Percentiles rank a stretch among this genome's conserved stretches.
phyloP scores from a whole-genome alignment of 2,888 invertebrate species.

The Eilema sororculum region DNA sequence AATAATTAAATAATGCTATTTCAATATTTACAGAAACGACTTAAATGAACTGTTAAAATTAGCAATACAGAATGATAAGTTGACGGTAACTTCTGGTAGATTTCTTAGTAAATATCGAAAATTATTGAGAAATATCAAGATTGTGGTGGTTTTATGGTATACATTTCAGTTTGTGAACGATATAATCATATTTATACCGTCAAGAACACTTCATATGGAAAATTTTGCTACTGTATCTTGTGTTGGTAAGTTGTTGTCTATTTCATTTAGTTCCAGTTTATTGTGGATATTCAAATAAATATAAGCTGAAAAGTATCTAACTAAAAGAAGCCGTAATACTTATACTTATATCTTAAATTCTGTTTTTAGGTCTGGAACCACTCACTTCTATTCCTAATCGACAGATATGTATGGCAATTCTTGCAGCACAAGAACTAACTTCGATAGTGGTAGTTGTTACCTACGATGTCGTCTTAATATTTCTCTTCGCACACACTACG shows the following conservation, averaged over 20 bases:
- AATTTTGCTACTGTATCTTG: constrained; percentile 54
- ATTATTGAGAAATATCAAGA: constrained; percentile 53
- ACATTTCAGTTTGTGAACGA: constrained; percentile 57
- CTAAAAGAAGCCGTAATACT: background rate
- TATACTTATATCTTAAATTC: background rate
- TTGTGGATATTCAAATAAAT: background rate
- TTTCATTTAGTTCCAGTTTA: background rate
- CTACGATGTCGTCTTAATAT: constrained; percentile 55
- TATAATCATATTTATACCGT: constrained; percentile 55
- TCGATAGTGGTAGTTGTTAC: constrained; percentile 45
- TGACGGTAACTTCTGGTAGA: constrained; percentile 39
- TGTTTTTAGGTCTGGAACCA: constrained; percentile 48
- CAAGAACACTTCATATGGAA: constrained; percentile 48
- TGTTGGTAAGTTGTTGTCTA: constrained; percentile 49
- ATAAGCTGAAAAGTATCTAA: background rate
- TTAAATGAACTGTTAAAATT: constrained; percentile 47
- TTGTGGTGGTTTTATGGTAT: constrained; percentile 55
- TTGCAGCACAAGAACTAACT: constrained; percentile 54
- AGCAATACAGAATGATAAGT: constrained; percentile 49
- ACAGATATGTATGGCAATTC: constrained; percentile 51
- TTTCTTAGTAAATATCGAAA: constrained; percentile 38
- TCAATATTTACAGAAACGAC: constrained; percentile 41
- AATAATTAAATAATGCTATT: background rate
- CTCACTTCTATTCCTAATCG: constrained; percentile 47
- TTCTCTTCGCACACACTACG: constrained; percentile 58